These are phyloP conservation scores for Tigriopus japonicus DNA, from an alignment of 1,140 invertebrate species.

Conservation along the genomic window DNA sequence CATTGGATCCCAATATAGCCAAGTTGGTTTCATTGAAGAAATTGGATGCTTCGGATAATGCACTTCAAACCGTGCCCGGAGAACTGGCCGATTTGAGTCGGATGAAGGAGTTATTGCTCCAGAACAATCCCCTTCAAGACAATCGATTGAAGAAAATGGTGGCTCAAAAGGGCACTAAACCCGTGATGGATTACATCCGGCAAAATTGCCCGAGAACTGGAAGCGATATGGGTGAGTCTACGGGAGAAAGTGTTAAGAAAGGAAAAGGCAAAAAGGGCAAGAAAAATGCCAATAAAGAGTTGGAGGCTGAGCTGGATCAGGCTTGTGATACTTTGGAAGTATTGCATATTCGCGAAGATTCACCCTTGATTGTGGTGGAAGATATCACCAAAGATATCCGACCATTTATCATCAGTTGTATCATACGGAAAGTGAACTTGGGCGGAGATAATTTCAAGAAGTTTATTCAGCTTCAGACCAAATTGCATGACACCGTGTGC, in stretches of 20 bases:
- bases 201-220: constrained; percentile 14
- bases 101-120: constrained; percentile 1
- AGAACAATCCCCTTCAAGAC: constrained; percentile 23
- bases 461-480: constrained; percentile 23
- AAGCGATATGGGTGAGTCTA: constrained; percentile 6
- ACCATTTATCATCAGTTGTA: constrained; percentile 30
- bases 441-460: constrained; percentile 10
- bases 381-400: constrained; percentile 23
- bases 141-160: constrained; percentile 26
- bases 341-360: constrained; percentile 22
- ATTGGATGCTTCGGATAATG: no score
- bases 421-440: constrained; percentile 8
- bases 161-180: constrained; percentile 20
- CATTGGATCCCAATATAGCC: no score
- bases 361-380: constrained; percentile 19
- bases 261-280: not conserved
- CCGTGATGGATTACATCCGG: constrained; percentile 22
- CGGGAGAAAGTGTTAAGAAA: not conserved
- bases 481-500: constrained; percentile 30
- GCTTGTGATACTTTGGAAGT: constrained; percentile 20
- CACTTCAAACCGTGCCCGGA: no score
- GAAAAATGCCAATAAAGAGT: not conserved
- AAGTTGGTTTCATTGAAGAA: no score
- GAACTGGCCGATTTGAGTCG: no score
- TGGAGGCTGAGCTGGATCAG: no score